Evolutionary conservation across 2,888 invertebrate species (phyloP), one percentile per base, ranked within the genome.

Genomic region (Cepaea hortensis): DNA sequence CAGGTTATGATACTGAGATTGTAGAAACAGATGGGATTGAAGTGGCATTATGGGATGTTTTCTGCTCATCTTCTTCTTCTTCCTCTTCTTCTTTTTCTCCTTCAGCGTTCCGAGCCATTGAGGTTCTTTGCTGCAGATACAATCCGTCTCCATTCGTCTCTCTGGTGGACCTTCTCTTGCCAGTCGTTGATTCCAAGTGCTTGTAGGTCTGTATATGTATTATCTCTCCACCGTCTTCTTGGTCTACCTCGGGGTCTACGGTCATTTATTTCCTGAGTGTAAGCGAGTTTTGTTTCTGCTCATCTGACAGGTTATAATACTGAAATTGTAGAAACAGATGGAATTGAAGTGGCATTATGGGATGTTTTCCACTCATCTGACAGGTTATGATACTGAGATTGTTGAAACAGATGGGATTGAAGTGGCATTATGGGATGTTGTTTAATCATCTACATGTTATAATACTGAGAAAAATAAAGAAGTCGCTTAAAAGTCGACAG

Each of bases 1-100:
- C 77, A 77, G 81, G 73, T 23, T 18, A 35, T 46, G 72, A 81
- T 48, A 23, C 61, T n/a, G 85, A 85, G 62, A 85, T 81, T 3
- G n/a, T 85, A 7, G 7, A 35, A 35, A 20, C 73, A 50, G 62
- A 62, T 7, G 81, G 85, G 1, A 6, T 85, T 20, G 35, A 50
- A 13, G 9, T 85, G 1, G 65, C 65, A 46, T 61, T 3, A n/a
- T 81, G 81, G 81, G 85, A 35, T 35, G 35, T 35, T 35, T 35
- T 35, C 35, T 35, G 35, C 35, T 35, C 35, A 35, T 35, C 35
- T 81, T 62, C 3, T 85, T 23, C 35, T n/a, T 68, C 20, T 35
- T 35, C n/a, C 35, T 35, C 35, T 1, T 35, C 35, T 81, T 62
- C 3, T 85, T 23, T 1, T n/a, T 68, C 20, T 35, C 1, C 35